A percentile compares a stretch with the other conserved stretches of the same genome.
Evolutionary conservation across 1,140 invertebrate species (phyloP).

Genomic region (Zaprionus lachaisei): DNA sequence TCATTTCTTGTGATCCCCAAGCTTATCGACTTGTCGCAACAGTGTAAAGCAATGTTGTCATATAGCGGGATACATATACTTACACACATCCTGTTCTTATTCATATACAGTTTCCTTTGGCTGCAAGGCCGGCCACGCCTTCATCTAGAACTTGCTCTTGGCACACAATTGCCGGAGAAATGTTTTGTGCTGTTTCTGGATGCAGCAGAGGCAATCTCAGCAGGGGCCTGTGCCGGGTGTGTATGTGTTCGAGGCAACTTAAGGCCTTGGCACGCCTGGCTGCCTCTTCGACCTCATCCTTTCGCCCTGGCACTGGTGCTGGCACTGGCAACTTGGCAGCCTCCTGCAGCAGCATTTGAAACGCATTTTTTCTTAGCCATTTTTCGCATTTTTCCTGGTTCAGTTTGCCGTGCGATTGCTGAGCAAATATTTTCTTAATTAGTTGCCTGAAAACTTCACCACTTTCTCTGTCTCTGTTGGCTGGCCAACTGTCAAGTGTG

Average conservation of each 20-base stretch:
- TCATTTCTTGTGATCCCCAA: neutral
- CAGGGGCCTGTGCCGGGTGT: slow-evolving; percentile 38
- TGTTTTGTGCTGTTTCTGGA: slow-evolving; percentile 45
- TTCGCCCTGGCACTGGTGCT: neutral
- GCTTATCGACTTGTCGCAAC: neutral
- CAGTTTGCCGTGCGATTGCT: slow-evolving; percentile 54
- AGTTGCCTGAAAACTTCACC: slow-evolving; percentile 51
- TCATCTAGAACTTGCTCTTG: slow-evolving; percentile 49
- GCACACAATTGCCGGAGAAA: slow-evolving; percentile 50
- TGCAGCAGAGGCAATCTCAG: slow-evolving; percentile 50
- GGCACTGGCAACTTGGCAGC: slow-evolving; percentile 19
- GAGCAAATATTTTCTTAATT: slow-evolving; percentile 81
- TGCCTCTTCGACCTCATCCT: slow-evolving; percentile 42
- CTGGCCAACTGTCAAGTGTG: slow-evolving; percentile 77
- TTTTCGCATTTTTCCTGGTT: slow-evolving; percentile 22
- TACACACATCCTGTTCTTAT: slow-evolving; percentile 13
- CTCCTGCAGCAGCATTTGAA: slow-evolving; percentile 41
- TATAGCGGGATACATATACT: neutral
- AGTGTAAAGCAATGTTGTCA: slow-evolving; percentile 22
- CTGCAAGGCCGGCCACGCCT: slow-evolving; percentile 30
- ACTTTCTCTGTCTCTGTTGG: slow-evolving; percentile 11
- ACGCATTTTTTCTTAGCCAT: slow-evolving; percentile 32
- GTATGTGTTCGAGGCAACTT: neutral
- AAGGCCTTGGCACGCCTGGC: slow-evolving; percentile 56
- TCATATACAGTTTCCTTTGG: slow-evolving; percentile 21